Evolutionary conservation across 2,797 vertebrate species (phyloP).

Genomic region (Cirrhinus mrigala): DNA sequence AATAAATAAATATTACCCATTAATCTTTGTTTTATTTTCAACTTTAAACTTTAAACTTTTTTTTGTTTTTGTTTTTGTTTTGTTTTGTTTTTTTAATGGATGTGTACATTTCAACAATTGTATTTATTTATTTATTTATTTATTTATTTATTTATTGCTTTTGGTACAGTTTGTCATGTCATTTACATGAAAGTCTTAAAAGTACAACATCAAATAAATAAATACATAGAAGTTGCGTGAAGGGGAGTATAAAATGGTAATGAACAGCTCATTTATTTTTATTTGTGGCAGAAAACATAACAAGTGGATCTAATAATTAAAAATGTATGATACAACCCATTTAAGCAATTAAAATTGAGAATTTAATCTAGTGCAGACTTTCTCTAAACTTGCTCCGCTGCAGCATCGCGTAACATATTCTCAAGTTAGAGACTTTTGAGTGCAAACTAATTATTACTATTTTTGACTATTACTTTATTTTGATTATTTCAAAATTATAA

Average conservation of each 20-base stretch:
- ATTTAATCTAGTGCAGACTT: background rate
- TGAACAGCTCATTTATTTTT: background rate
- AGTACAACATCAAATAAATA: background rate
- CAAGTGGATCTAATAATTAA: background rate
- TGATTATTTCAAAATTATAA: conserved; percentile 67
- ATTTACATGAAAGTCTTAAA: background rate
- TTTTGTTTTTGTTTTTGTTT: too few relatives aligned
- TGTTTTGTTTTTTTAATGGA: background rate
- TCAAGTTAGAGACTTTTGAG: conserved; percentile 4
- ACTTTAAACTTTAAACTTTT: too few relatives aligned
- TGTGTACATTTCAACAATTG: background rate
- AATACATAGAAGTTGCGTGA: background rate
- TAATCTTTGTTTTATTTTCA: too few relatives aligned
- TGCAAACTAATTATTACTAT: conserved; percentile 6
- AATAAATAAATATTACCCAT: too few relatives aligned
- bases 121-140: too few relatives aligned
- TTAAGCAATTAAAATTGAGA: background rate
- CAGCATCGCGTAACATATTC: background rate
- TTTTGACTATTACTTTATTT: conserved; percentile 20
- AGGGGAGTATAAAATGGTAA: background rate
- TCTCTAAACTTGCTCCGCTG: too few relatives aligned
- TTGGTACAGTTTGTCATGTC: background rate
- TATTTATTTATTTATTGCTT: too few relatives aligned
- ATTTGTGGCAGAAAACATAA: background rate
- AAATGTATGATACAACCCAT: background rate